Evolutionary conservation across 2,113 vertebrate genomes (phyloP).

Genomic region (Arizona elegans): DNA sequence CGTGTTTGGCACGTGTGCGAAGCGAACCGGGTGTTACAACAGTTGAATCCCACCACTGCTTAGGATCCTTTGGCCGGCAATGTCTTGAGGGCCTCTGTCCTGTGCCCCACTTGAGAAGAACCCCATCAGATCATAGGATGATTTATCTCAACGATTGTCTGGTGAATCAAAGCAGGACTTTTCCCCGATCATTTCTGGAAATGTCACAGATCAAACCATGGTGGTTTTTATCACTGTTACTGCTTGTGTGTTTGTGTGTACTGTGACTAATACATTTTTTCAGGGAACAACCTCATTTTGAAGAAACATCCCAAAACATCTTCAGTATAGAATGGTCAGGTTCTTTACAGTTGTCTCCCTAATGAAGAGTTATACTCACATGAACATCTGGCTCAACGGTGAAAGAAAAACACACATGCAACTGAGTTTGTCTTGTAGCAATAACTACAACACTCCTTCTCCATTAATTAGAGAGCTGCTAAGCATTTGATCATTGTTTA

Average conservation of each 20-base stretch:
- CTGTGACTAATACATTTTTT: not conserved
- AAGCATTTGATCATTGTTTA: not conserved
- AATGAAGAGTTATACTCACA: not conserved
- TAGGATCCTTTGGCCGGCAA: not conserved
- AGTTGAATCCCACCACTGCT: too few species aligned
- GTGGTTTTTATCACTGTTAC: not conserved
- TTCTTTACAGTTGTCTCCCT: not conserved
- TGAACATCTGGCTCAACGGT: not conserved
- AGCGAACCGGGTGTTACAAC: too few species aligned
- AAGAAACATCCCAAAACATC: not conserved
- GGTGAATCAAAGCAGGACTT: not conserved
- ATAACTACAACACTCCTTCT: not conserved
- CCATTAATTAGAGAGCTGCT: not conserved
- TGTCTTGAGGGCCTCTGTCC: too few species aligned
- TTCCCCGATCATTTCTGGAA: not conserved
- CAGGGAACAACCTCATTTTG: not conserved
- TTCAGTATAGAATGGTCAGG: not conserved
- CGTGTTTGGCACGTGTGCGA: too few species aligned
- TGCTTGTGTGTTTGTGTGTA: not conserved
- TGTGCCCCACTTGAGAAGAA: not conserved
- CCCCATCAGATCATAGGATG: not conserved
- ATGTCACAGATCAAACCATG: not conserved
- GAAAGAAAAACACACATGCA: not conserved
- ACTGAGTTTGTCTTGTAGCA: not conserved
- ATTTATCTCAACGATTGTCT: not conserved